These are phyloP conservation scores for Anguilla rostrata DNA, from an alignment of 2,113 vertebrate species.

Conservation along the genomic window DNA sequence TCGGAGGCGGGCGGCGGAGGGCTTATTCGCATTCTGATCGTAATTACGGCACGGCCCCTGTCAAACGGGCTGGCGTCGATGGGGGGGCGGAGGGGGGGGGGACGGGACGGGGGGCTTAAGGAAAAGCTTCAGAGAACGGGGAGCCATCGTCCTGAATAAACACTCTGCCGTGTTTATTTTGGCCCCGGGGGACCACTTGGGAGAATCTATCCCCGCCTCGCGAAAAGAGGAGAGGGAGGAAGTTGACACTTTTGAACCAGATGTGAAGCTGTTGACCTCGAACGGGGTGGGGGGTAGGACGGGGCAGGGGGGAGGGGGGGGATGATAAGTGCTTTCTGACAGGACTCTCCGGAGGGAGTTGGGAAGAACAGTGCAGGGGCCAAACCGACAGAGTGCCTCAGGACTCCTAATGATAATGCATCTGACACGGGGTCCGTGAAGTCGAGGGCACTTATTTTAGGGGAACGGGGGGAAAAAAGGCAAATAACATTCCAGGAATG, in stretches of 20 bases:
- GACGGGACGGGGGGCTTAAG: neutral
- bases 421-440: slow-evolving; percentile 15
- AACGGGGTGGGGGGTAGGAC: neutral
- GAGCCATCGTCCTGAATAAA: neutral
- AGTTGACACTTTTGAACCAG: slow-evolving; percentile 29
- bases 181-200: neutral
- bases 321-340: slow-evolving; percentile 37
- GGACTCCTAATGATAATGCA: slow-evolving; percentile 8
- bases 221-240: slow-evolving; percentile 7
- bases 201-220: neutral
- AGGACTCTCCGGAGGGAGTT: slow-evolving; percentile 26
- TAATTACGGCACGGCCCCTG: neutral
- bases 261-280: slow-evolving; percentile 27
- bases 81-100: neutral
- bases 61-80: neutral
- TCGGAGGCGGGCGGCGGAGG: neutral
- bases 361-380: slow-evolving; percentile 10
- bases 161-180: neutral
- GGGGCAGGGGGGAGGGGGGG: neutral
- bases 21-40: slow-evolving; percentile 1
- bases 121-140: neutral
- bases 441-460: neutral
- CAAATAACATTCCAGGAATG: slow-evolving; percentile 7
- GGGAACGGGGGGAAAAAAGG: neutral
- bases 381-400: slow-evolving; percentile 10